Base-by-base conservation (phyloP, 2,113 vertebrate species). In the Vulpes lagopus region DNA sequence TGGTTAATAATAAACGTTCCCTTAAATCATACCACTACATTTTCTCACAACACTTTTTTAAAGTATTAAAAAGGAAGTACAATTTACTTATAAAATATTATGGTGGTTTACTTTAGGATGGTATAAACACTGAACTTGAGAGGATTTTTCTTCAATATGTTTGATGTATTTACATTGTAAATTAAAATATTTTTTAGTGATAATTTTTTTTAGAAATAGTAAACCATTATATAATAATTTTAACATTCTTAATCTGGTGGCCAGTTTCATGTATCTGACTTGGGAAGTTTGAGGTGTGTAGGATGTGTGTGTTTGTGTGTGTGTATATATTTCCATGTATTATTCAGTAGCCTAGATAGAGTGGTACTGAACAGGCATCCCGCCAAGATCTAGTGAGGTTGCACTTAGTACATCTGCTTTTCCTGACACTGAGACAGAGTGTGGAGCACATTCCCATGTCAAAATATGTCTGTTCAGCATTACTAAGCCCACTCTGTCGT, bases 341-440 rank as follows among this genome's bases (percentile, higher is more conserved):
- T 97, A 3, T 23, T 83, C 69, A 97, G 76, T 93, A 98, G 91
- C 94, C 95, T 97, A 97, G 88, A 97, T 96, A 90, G 96, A 98
- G 93, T 97, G 93, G 57, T 92, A 87, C 89, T 97, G 82, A 97
- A 89, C 62, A 87, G 98, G 94, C 94, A 62, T 30, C 17, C 84
- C 91, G 96, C 96, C 94, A 98, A 96, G 71, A 97, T 95, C 88
- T 87, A 23, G 51, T 59, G 10, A 96, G 90, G 69, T 60, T 89
- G 49, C 15, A 3, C 80, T 86, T 82, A 78, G 95, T 95, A 87
- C 95, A 98, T 98, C 98, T 98, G 97, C 96, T 98, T 97, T 62
- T 91, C 89, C 51, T 92, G 85, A 94, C 81, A 27, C 25, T 84
- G 79, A 95, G 19, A 51, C 32, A 60, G 81, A 92, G 84, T 57